A percentile compares a stretch with the other conserved stretches of the same genome.
phyloP scores from a whole-genome alignment of 2,797 vertebrate species.

The Pseudochaenichthys georgianus region DNA sequence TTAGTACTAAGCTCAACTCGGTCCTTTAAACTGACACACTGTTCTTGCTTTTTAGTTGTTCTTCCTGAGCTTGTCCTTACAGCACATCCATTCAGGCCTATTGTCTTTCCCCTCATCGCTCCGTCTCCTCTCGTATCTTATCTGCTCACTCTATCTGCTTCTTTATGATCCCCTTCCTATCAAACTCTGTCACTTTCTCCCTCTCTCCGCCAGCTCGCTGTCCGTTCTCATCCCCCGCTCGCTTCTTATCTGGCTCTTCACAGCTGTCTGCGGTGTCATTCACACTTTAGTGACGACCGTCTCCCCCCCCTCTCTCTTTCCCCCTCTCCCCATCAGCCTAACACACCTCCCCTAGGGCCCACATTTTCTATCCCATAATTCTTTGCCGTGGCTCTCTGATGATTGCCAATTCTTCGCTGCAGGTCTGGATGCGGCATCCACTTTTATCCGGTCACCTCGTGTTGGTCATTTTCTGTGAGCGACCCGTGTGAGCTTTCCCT shows the following conservation, averaged over 20 bases:
- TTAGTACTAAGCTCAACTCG: background rate
- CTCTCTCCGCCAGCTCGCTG: slow-evolving; percentile 43
- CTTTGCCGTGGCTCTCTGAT: slow-evolving; percentile 40
- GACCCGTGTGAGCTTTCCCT: slow-evolving; percentile 18
- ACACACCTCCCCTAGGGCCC: slow-evolving; percentile 35
- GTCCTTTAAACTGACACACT: slow-evolving; percentile 1
- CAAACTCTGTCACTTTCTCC: slow-evolving; percentile 48
- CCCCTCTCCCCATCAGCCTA: slow-evolving; percentile 18
- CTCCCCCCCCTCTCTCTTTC: background rate
- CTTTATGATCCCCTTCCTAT: slow-evolving; percentile 61
- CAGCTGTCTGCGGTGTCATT: slow-evolving; percentile 65
- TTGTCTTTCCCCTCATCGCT: slow-evolving; percentile 48
- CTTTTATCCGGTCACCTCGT: slow-evolving; percentile 47
- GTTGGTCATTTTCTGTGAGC: slow-evolving; percentile 32
- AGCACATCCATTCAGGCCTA: slow-evolving; percentile 16
- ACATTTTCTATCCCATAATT: slow-evolving; percentile 49
- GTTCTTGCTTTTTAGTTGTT: slow-evolving; percentile 4
- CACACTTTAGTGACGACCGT: slow-evolving; percentile 59
- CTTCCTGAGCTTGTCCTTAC: slow-evolving; percentile 11
- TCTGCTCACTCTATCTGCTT: slow-evolving; percentile 50
- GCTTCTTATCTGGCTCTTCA: slow-evolving; percentile 61
- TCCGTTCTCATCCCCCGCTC: slow-evolving; percentile 40
- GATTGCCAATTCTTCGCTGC: slow-evolving; percentile 44
- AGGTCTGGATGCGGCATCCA: slow-evolving; percentile 39
- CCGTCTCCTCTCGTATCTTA: slow-evolving; percentile 40